Conservation (phyloP, 2,797 vertebrate species). For the Lutra lutra region DNA sequence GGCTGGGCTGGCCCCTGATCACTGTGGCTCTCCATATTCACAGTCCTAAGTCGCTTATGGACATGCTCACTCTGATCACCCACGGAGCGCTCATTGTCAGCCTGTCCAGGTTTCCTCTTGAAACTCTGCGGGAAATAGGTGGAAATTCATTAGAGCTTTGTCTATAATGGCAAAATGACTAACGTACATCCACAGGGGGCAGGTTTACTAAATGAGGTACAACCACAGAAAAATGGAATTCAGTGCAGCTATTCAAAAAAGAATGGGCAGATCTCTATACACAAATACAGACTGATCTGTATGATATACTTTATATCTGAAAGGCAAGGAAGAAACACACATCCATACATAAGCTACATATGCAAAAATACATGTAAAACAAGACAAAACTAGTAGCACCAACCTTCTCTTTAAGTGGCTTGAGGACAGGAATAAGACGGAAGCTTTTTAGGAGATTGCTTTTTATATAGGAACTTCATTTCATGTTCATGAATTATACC, state of each 20-base stretch:
- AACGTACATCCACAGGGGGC: not conserved
- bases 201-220: not conserved
- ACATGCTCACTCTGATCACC: constrained; percentile 92
- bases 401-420: not conserved
- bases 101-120: constrained; percentile 96
- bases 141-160: constrained; percentile 16
- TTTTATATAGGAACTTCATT: not conserved
- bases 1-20: constrained; percentile 77
- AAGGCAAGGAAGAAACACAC: not conserved
- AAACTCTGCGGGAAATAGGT: constrained; percentile 88
- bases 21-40: constrained; percentile 86
- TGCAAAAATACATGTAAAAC: not conserved
- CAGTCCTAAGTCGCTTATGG: constrained; percentile 93
- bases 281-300: not conserved
- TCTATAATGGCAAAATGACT: not conserved
- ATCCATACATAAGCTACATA: not conserved
- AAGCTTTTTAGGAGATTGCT: not conserved
- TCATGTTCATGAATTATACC: not conserved
- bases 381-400: not conserved
- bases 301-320: not conserved
- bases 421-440: not conserved
- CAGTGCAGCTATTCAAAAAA: not conserved
- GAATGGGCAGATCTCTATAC: not conserved
- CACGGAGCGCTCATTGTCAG: constrained; percentile 92
- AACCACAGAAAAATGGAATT: not conserved